Base-by-base conservation (phyloP, 1,140 invertebrate species). In the Phymorhynchus buccinoides region DNA sequence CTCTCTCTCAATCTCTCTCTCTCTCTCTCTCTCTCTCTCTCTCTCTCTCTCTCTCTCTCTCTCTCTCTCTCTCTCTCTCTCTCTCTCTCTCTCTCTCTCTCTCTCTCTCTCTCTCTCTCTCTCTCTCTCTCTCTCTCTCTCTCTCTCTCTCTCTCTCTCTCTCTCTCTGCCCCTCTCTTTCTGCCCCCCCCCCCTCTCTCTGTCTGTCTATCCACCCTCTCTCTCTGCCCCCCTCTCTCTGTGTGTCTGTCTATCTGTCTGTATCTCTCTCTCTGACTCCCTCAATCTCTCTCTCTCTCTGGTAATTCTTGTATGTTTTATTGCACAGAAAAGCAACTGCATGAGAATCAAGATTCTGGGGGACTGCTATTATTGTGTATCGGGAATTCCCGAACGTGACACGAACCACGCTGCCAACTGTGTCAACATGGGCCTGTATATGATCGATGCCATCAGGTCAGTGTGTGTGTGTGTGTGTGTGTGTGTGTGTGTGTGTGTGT, bases 281-380 rank as follows among this genome's bases (percentile, higher is more conserved):
- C 22, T 66, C 4, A 3, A 6, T 77, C 4, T 77, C 32, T 42
- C 4, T 77, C 41, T 77, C 4, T 35, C 14, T 77, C 6, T 77
- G n/a, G n/a, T n/a, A n/a, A n/a, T 22, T 62, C 18, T 82, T n/a
- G 1, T 35, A 30, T 35, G 9, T 37, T 71, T 6, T 56, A 44
- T 56, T 22, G 32, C 48, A 1, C 94, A 96, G 92, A 95, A 96
- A 83, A 96, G 98, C 93, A 96, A 98, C 92, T 98, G 97, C 94
- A 95, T 98, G 62, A 95, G 97, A 87, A 98, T 98, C 91, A 98
- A 98, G 94, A 95, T 98, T 35, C 95, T 98, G 3, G 97, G 97
- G 12, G 97, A 98, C 94, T 98, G 97, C 94, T 98, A 99, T 94
- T 98, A 98, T 93, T 98, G 97, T 93, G 97, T 98, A 48, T 97